Conservation (phyloP, 2,797 vertebrate species). For the Etheostoma perlongum region DNA sequence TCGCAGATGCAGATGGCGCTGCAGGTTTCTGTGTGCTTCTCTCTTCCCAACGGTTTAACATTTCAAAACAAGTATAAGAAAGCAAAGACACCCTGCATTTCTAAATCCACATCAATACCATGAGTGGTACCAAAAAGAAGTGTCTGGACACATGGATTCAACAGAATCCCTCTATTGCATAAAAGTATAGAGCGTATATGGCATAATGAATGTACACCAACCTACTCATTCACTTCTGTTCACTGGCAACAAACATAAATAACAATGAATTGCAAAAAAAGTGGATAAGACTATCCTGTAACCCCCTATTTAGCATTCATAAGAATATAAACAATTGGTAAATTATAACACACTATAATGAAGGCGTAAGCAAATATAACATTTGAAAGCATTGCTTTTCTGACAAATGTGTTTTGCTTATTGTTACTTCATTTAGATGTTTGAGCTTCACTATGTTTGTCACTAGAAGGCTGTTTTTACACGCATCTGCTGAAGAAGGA, state of each 20-base stretch:
- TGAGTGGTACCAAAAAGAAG: constrained; percentile 27
- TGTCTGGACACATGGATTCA: constrained; percentile 12
- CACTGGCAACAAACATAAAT: neutral
- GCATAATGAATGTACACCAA: neutral
- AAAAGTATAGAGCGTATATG: neutral
- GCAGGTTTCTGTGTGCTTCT: constrained; percentile 35
- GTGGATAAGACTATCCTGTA: neutral
- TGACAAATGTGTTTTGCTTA: neutral
- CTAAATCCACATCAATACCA: constrained; percentile 27
- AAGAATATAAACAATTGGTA: neutral
- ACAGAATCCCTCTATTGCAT: neutral
- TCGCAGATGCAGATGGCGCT: constrained; percentile 52
- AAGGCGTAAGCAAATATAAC: neutral
- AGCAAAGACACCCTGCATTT: constrained; percentile 12
- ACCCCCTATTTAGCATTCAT: neutral
- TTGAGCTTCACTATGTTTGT: neutral
- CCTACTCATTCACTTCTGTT: neutral
- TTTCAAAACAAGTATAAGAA: constrained; percentile 59
- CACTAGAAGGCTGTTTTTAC: neutral
- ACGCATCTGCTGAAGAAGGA: neutral
- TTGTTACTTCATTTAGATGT: neutral
- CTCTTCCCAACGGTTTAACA: constrained; percentile 55
- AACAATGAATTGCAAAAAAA: neutral
- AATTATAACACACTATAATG: neutral
- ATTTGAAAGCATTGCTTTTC: neutral